phyloP scores from a whole-genome alignment of 2,113 vertebrate genomes.

The Cheilinus undulatus region DNA sequence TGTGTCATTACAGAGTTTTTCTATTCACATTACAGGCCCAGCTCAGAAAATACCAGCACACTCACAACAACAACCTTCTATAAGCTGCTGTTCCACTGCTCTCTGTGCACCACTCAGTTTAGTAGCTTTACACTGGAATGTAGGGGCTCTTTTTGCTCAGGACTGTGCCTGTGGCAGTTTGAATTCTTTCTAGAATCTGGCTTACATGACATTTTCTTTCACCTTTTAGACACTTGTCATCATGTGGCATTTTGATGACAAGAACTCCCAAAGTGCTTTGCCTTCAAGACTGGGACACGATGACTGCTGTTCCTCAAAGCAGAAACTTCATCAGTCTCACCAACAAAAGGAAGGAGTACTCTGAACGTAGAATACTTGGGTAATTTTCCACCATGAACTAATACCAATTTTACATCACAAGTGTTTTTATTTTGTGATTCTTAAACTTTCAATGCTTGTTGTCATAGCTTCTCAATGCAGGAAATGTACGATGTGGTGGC shows the following conservation, averaged over 20 bases:
- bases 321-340: constrained; percentile 91
- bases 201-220: constrained; percentile 24
- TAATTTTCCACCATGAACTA: constrained; percentile 63
- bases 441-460: background rate
- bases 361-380: constrained; percentile 94
- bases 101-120: constrained; percentile 18
- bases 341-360: constrained; percentile 94
- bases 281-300: constrained; percentile 66
- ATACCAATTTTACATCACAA: background rate
- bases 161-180: background rate
- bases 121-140: constrained; percentile 19
- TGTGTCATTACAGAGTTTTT: constrained; percentile 19
- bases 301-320: constrained; percentile 67
- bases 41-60: constrained; percentile 60
- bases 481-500: constrained; percentile 96
- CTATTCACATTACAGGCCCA: constrained; percentile 2
- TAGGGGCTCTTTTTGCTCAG: constrained; percentile 22
- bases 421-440: background rate
- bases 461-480: constrained; percentile 91
- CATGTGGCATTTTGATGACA: constrained; percentile 84
- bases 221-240: constrained; percentile 82
- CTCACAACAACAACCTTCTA: constrained; percentile 27
- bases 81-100: constrained; percentile 5
- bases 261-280: constrained; percentile 73
- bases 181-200: constrained; percentile 42